Percentiles rank a stretch among this genome's conserved stretches.
Evolutionary conservation across 2,113 vertebrate species (phyloP).

Genomic region (Pteruthius melanotis): DNA sequence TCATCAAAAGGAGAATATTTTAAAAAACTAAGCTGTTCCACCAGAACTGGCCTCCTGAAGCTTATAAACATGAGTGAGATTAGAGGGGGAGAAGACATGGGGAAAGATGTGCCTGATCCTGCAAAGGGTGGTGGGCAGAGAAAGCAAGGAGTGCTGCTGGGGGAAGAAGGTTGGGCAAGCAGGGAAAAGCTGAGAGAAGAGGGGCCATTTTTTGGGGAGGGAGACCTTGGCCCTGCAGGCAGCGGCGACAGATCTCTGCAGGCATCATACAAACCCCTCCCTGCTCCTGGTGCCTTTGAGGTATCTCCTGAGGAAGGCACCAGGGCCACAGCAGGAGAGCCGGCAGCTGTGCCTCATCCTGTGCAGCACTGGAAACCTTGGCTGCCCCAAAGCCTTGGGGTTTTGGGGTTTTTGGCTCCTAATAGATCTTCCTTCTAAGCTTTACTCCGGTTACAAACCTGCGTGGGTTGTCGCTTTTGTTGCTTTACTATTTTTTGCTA

Average conservation of each 20-base stretch:
- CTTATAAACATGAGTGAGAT: neutral
- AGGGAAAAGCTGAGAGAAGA: neutral
- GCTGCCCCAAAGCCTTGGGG: neutral
- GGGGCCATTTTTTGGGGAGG: neutral
- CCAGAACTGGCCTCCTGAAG: neutral
- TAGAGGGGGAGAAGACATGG: neutral
- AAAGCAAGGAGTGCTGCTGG: neutral
- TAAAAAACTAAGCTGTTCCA: neutral
- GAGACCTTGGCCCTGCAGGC: neutral
- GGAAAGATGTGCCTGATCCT: neutral
- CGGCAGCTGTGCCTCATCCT: neutral
- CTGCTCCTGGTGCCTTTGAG: neutral
- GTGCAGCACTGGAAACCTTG: neutral
- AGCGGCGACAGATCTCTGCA: accelerated
- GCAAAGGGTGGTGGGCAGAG: neutral
- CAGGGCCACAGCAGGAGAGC: neutral
- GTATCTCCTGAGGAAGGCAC: neutral
- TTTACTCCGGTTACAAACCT: neutral
- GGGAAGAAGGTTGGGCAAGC: neutral
- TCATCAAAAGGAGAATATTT: slow-evolving; percentile 7
- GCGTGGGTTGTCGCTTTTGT: neutral
- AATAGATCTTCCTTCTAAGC: neutral
- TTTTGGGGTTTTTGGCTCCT: neutral
- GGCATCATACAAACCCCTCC: neutral
- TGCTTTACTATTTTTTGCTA: neutral